Evolutionary conservation across 2,113 vertebrate genomes (phyloP).

Genomic region (Sakesphorus luctuosus): DNA sequence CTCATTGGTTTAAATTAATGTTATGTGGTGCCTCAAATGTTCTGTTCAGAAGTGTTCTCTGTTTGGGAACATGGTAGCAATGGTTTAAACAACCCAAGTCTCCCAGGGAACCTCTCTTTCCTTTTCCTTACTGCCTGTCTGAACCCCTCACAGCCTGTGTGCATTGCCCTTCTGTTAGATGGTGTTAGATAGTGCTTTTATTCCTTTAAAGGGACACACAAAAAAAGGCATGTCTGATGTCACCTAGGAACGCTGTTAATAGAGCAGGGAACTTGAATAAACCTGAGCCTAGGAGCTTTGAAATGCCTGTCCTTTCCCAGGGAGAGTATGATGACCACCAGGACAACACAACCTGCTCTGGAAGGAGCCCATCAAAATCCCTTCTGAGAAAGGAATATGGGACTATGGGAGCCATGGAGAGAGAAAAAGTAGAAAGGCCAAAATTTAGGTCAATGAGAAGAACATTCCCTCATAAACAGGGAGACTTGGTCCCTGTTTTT

Average conservation of each 20-base stretch:
- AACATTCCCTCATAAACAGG: background rate
- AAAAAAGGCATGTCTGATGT: background rate
- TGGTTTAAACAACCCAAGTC: background rate
- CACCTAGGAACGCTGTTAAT: background rate
- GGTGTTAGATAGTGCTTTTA: background rate
- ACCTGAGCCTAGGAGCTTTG: background rate
- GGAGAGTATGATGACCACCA: background rate
- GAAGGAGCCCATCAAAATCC: background rate
- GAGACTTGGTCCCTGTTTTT: background rate
- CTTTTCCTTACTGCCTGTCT: background rate
- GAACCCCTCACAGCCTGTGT: background rate
- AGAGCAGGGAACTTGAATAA: background rate
- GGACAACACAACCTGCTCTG: background rate
- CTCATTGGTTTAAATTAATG: background rate
- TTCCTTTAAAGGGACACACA: background rate
- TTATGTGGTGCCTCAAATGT: fast-evolving
- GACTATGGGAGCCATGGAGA: background rate
- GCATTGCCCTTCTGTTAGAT: background rate
- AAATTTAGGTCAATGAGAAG: background rate
- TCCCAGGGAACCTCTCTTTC: background rate
- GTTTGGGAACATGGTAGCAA: background rate
- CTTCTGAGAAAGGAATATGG: background rate
- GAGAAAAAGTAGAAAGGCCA: background rate
- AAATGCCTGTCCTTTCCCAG: background rate
- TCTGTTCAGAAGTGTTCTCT: background rate